phyloP scores from a whole-genome alignment of 2,797 vertebrate species.

The Poliocrania exsul region DNA sequence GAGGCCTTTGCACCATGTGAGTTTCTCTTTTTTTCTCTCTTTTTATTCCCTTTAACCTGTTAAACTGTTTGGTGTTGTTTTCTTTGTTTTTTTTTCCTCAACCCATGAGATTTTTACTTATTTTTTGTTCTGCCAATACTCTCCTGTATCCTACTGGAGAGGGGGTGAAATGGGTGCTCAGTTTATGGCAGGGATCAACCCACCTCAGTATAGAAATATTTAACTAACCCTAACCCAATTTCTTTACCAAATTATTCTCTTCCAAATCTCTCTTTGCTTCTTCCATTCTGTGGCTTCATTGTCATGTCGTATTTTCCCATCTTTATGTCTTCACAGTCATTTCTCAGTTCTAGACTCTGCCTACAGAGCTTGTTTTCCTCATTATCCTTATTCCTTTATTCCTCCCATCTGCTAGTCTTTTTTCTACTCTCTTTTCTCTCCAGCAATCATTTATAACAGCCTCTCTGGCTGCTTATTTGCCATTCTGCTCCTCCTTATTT shows the following conservation, averaged over 20 bases:
- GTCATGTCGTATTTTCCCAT: background rate
- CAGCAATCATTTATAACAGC: background rate
- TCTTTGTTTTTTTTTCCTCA: background rate
- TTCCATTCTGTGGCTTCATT: background rate
- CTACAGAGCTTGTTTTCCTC: background rate
- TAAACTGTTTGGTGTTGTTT: background rate
- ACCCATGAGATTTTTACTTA: background rate
- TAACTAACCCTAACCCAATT: background rate
- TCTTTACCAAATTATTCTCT: background rate
- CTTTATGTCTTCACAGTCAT: background rate
- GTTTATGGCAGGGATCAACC: background rate
- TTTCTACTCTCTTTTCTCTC: background rate
- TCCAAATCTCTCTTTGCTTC: background rate
- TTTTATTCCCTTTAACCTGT: background rate
- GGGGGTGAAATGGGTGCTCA: background rate
- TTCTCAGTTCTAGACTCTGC: background rate
- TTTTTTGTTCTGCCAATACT: background rate
- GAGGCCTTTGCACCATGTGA: background rate
- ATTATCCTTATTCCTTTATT: background rate
- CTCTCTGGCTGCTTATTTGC: background rate
- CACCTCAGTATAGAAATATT: background rate
- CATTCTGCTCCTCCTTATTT: no score
- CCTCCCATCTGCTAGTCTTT: background rate
- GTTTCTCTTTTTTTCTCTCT: rapidly evolving
- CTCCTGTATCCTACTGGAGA: rapidly evolving